phyloP scores from a whole-genome alignment of 2,113 vertebrate species.

The Calidris pugnax region DNA sequence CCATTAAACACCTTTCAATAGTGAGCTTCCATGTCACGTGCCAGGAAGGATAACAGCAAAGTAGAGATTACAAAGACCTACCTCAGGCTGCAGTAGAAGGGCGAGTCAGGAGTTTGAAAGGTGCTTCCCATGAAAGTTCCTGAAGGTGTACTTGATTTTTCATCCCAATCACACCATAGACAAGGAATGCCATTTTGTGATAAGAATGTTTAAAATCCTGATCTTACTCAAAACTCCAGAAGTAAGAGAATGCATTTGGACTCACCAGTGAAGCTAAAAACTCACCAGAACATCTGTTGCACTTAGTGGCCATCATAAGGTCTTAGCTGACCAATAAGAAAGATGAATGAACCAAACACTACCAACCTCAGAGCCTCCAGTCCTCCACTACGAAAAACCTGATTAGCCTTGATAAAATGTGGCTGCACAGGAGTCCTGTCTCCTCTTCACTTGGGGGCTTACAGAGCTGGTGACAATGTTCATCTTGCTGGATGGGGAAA shows the following conservation, averaged over 20 bases:
- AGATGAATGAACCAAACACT: not conserved
- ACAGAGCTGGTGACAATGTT: not conserved
- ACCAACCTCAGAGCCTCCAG: not conserved
- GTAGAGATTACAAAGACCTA: not conserved
- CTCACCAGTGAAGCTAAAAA: not conserved
- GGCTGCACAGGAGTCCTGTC: not conserved
- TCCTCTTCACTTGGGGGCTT: not conserved
- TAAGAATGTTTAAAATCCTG: not conserved
- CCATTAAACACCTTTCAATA: not conserved
- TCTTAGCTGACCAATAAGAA: not conserved
- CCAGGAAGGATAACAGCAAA: not conserved
- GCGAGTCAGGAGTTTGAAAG: not conserved
- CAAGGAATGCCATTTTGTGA: not conserved
- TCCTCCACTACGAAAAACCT: not conserved
- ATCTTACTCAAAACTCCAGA: not conserved
- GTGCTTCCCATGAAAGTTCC: not conserved
- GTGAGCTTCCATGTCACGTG: not conserved
- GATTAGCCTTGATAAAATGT: not conserved
- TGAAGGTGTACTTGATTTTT: not conserved
- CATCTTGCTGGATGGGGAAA: not conserved
- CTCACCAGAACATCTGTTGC: not conserved
- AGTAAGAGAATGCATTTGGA: not conserved
- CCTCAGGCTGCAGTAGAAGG: not conserved
- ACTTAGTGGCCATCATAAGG: not conserved
- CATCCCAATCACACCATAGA: not conserved